Evolutionary conservation across 2,888 invertebrate genomes (phyloP).

Genomic region (Apoderus coryli): DNA sequence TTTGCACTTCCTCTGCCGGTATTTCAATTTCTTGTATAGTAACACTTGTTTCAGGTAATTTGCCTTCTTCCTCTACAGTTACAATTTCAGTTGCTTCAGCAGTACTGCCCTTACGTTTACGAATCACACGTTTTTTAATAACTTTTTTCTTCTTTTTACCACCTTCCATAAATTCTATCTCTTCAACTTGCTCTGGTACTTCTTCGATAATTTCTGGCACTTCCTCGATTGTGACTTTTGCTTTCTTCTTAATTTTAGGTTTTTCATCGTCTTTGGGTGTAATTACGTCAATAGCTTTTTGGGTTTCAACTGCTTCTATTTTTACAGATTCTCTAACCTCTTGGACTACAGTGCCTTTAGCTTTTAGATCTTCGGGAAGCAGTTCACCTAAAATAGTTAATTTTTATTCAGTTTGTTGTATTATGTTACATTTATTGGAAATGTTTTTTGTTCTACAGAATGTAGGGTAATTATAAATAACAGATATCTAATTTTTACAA

Average conservation of each 20-base stretch:
- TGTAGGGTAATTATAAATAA: too few species aligned
- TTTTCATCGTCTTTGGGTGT: too few species aligned
- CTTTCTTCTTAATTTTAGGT: too few species aligned
- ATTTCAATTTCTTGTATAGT: conserved; percentile 20
- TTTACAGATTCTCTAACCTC: conserved; percentile 23
- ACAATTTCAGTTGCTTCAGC: conserved; percentile 28
- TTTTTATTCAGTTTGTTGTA: too few species aligned
- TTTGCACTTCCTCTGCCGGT: conserved; percentile 15
- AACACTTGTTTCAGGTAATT: conserved; percentile 25
- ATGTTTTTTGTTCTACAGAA: too few species aligned
- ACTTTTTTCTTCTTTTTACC: conserved; percentile 19
- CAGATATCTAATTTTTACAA: too few species aligned
- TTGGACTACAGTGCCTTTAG: conserved; percentile 19
- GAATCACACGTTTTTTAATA: conserved; percentile 31
- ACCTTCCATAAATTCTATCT: conserved; percentile 25
- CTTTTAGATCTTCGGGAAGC: conserved; percentile 15
- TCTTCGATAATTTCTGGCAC: conserved; percentile 24
- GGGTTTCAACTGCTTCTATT: conserved; percentile 23
- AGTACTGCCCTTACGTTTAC: conserved; percentile 27
- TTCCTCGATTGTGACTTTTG: conserved; percentile 14
- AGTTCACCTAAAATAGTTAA: conserved; percentile 21
- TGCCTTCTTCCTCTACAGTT: conserved; percentile 26
- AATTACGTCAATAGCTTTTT: too few species aligned
- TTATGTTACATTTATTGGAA: too few species aligned
- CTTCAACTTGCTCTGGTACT: conserved; percentile 31